A percentile compares a stretch with the other conserved stretches of the same genome.
phyloP scores from a whole-genome alignment of 2,888 invertebrate species.

The Lissonota sp. region DNA sequence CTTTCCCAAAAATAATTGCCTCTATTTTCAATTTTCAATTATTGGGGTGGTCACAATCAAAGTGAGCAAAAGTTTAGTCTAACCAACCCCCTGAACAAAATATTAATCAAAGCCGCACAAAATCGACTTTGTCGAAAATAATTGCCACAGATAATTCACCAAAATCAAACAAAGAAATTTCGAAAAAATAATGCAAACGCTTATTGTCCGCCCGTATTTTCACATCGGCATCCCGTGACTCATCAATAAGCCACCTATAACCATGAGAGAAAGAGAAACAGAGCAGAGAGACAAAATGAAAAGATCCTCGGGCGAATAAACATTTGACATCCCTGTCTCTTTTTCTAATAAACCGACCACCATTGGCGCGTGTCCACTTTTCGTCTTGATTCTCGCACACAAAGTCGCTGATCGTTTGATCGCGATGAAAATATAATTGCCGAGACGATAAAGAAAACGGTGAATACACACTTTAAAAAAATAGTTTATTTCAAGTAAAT shows the following conservation, averaged over 20 bases:
- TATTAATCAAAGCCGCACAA: too few relatives aligned
- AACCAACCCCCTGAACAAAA: too few relatives aligned
- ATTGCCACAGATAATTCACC: too few relatives aligned
- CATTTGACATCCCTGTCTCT: conserved; percentile 13
- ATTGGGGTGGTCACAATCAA: too few relatives aligned
- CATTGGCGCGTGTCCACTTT: conserved; percentile 61
- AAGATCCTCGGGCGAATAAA: conserved; percentile 55
- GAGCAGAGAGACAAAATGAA: conserved; percentile 25
- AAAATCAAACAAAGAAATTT: neutral
- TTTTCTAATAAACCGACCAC: conserved; percentile 44
- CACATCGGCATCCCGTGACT: conserved; percentile 27
- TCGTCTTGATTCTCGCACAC: conserved; percentile 61
- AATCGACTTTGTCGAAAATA: too few relatives aligned
- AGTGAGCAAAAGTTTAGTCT: too few relatives aligned
- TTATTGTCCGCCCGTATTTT: too few relatives aligned
- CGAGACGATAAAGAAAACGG: neutral
- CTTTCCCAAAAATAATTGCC: too few relatives aligned
- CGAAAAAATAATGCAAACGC: neutral
- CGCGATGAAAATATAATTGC: conserved; percentile 34
- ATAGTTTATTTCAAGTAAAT: too few relatives aligned
- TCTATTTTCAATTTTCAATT: too few relatives aligned
- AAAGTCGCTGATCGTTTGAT: conserved; percentile 42
- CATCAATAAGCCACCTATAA: neutral
- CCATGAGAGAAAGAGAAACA: conserved; percentile 8
- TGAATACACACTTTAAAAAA: neutral